Evolutionary conservation across 2,888 invertebrate species (phyloP), one percentile per base, ranked within the genome.

Genomic region (Hemaris fuciformis): DNA sequence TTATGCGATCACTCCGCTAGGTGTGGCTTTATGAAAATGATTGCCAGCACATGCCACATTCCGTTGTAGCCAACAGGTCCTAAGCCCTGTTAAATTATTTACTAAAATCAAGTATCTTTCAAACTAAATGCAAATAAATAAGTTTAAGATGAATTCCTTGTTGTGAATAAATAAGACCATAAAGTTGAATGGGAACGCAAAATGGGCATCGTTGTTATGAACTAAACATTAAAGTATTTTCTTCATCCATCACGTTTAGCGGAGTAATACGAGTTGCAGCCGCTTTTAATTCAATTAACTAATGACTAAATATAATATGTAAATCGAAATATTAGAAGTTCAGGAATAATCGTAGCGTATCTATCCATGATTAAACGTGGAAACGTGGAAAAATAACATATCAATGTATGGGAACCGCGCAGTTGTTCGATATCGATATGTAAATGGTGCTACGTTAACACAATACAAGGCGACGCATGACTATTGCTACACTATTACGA

Each of bases 401-500:
- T 3, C 27, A 27, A 15, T 48, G 7, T 15, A 25, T n/a, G 27
- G 15, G 8, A 15, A 6, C 22, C n/a, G 22, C 13, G 8, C 23
- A 13, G 6, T 48, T 18, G 31, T 10, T 18, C 23, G 18, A 53
- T 53, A 53, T 53, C 31, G 10, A 53, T 53, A 53, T 31, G 53
- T 31, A 31, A 53, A 53, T 53, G 2, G 27, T 18, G 25, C 25
- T 27, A 4, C 53, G 31, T 27, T 27, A 15, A 48, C 48, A 48
- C 48, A 27, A 27, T 23, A 67, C 62, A 68, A 64, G 62, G 63
- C 67, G 63, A 60, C 65, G 48, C 18, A 38, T 34, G 46, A 42
- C 62, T 78, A 81, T 81, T 84, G 79, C 82, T 72, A 68, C 75
- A 78, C 74, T 76, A 78, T 88, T 85, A 84, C 80, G 78, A 73